Base-by-base conservation (phyloP, 2,888 invertebrate species). In the Sericinus montela region DNA sequence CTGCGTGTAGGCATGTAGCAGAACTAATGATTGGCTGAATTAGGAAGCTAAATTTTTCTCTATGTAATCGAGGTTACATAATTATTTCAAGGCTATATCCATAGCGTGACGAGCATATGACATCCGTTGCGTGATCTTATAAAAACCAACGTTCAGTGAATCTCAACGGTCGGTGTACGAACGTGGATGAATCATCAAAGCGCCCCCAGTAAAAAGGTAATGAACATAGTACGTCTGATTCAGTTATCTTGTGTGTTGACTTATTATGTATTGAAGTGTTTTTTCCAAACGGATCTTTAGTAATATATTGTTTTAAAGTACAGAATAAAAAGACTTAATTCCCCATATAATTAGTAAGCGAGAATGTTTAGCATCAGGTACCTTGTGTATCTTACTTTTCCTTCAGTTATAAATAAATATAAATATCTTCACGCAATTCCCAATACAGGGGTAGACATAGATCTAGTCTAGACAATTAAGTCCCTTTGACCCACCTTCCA, bases 121-220 rank as follows among this genome's bases (percentile, higher is more conserved):
- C 47, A 44, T 48, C 45, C 44, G 49, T 39, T 49, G 49, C 49
- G 40, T 49, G 45, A 14, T 49, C 44, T 45, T 49, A 40, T 44
- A 49, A 41, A 53, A 29, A 19, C 5, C 47, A 41, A 35, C 41
- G 46, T 48, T 49, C 53, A 45, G 59, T 56, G 62, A 57, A 58
- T 56, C 60, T 57, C 60, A 62, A 62, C 62, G 57, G 32, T 32
- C 11, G 32, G 32, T 11, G 30, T 11, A 32, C 32, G 32, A 59
- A 56, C 56, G 52, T 14, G 51, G 43, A 51, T 66, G 64, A 62
- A 45, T 66, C 64, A 66, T 57, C 54, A 25, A 37, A 34, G 16
- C 35, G 29, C n/a, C n/a, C n/a, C 35, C 34, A 43, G 51, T 16
- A 11, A 28, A n/a, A 23, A 23, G 29, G 29, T 39, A 5, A 6